Percentiles rank a stretch among this genome's conserved stretches.
Evolutionary conservation across 2,113 vertebrate species (phyloP).

Genomic region (Heliornis fulica): DNA sequence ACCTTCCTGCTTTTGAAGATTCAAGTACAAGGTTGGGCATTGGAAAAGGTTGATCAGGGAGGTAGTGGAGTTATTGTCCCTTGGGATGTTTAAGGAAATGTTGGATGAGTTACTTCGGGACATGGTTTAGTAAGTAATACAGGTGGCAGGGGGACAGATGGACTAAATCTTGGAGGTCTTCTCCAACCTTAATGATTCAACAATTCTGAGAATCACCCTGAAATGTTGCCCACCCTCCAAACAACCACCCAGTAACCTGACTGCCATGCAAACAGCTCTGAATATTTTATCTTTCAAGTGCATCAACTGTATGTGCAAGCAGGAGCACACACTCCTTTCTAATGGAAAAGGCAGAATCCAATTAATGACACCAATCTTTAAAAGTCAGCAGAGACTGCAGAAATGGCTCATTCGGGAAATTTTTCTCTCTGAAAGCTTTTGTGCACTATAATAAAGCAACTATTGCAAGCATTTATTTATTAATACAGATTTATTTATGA

Average conservation of each 20-base stretch:
- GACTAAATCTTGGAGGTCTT: no score
- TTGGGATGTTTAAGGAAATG: no score
- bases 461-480: neutral
- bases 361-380: constrained; percentile 5
- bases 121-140: no score
- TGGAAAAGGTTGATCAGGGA: no score
- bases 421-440: constrained; percentile 23
- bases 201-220: fast-evolving
- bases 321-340: neutral
- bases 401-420: constrained; percentile 19
- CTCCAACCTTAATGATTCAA: no score
- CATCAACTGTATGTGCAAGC: neutral
- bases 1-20: neutral
- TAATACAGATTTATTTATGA: constrained; percentile 17
- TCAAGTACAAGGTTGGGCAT: neutral
- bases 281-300: neutral
- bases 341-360: constrained; percentile 3
- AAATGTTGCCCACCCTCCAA: neutral
- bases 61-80: no score
- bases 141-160: no score
- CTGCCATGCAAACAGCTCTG: neutral
- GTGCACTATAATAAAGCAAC: neutral
- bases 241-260: neutral
- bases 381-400: neutral
- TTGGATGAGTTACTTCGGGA: no score